Evolutionary conservation across 2,888 invertebrate species (phyloP).

Genomic region (Chrysolina americana): DNA sequence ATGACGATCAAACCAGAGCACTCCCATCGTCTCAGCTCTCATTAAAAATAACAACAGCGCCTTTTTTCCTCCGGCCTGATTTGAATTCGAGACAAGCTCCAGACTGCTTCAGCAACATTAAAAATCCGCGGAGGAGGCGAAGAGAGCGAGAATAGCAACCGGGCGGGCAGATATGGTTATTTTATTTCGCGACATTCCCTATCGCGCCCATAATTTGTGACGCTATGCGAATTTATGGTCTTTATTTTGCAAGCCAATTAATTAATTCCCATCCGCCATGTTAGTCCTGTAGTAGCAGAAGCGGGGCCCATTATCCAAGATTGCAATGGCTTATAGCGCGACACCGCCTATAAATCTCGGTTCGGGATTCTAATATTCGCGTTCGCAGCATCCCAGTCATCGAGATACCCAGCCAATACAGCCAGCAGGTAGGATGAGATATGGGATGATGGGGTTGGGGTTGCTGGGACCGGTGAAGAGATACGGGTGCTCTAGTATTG

Average conservation of each 20-base stretch:
- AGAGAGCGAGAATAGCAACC: conserved; percentile 36
- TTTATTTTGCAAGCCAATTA: conserved; percentile 71
- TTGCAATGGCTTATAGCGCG: conserved; percentile 69
- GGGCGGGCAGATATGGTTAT: conserved; percentile 68
- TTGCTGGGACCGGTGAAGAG: no score
- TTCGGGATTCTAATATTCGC: conserved; percentile 68
- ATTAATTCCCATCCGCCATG: conserved; percentile 70
- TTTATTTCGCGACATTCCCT: conserved; percentile 70
- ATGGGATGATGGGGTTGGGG: no score
- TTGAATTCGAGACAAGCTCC: conserved; percentile 41
- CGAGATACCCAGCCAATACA: conserved; percentile 26
- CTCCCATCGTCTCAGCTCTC: conserved; percentile 14
- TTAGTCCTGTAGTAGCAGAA: conserved; percentile 59
- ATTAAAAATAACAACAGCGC: conserved; percentile 30
- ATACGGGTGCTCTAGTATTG: no score
- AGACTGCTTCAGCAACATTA: conserved; percentile 26
- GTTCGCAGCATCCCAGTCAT: conserved; percentile 39
- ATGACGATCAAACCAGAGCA: not conserved
- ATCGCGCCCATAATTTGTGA: conserved; percentile 71
- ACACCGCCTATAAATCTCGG: conserved; percentile 68
- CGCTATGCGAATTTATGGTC: conserved; percentile 71
- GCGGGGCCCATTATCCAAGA: conserved; percentile 69
- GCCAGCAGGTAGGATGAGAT: not conserved
- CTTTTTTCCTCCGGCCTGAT: conserved; percentile 27
- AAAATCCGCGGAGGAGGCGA: conserved; percentile 30